phyloP scores from a whole-genome alignment of 2,797 vertebrate species.

The Remorina albescens region DNA sequence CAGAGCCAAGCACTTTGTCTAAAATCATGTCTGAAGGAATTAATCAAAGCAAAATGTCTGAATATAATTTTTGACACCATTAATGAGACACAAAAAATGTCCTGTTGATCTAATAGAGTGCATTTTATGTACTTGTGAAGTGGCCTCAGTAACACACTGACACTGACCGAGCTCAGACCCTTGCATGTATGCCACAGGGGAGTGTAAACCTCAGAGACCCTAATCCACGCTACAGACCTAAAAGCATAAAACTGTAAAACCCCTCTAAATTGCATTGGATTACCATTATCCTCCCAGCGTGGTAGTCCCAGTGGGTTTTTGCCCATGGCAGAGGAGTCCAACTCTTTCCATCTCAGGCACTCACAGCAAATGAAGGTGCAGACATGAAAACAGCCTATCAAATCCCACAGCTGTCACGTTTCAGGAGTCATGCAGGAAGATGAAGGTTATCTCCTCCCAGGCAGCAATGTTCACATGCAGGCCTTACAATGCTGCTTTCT shows the following conservation, averaged over 20 bases:
- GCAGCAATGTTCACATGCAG: conserved; percentile 39
- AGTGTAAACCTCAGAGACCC: conserved; percentile 44
- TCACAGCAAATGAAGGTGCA: conserved; percentile 42
- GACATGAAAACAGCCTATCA: conserved; percentile 46
- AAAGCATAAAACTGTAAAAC: conserved; percentile 57
- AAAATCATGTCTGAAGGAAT: background rate
- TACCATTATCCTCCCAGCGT: conserved; percentile 62
- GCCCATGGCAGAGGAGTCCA: conserved; percentile 48
- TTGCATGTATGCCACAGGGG: background rate
- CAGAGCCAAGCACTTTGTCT: background rate
- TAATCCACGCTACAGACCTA: conserved; percentile 59
- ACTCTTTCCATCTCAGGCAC: conserved; percentile 35
- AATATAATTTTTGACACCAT: too few relatives aligned
- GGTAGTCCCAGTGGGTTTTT: conserved; percentile 40
- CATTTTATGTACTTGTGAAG: conserved; percentile 27
- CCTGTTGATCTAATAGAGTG: conserved; percentile 9
- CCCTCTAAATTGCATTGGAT: conserved; percentile 63
- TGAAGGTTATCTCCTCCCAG: conserved; percentile 44
- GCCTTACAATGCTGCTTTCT: conserved; percentile 28
- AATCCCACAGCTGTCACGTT: conserved; percentile 41
- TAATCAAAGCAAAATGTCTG: too few relatives aligned
- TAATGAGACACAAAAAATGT: too few relatives aligned
- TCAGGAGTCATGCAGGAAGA: conserved; percentile 32
- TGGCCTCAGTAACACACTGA: conserved; percentile 22
- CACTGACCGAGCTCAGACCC: conserved; percentile 2